These are phyloP conservation scores for Andrena flavipes DNA, from an alignment of 2,888 invertebrate genomes.

Conservation along the genomic window DNA sequence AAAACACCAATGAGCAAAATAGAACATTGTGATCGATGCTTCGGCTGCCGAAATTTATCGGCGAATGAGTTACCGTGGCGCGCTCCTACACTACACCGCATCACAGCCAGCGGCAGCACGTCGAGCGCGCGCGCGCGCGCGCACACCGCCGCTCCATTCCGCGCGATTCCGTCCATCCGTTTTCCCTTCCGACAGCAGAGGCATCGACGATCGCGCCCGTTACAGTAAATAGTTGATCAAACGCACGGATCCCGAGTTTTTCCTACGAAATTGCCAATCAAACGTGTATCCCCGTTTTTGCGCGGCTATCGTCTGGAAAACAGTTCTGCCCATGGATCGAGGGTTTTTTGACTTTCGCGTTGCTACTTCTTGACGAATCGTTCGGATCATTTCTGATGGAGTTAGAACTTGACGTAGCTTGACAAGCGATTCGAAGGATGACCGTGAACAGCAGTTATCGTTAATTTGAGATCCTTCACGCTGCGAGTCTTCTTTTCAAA, in stretches of 20 bases:
- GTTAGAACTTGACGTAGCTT: not conserved
- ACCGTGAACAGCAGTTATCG: no score
- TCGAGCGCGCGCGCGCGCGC: conserved; percentile 17
- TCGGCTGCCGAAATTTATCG: conserved; percentile 81
- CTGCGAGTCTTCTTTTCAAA: not conserved
- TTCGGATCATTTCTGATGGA: not conserved
- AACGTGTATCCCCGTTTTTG: not conserved
- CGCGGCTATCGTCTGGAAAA: not conserved
- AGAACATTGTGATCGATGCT: conserved; percentile 84
- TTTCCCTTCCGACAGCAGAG: conserved; percentile 62
- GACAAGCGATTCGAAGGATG: no score
- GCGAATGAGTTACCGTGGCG: conserved; percentile 80
- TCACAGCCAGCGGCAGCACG: conserved; percentile 29
- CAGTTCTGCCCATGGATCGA: not conserved
- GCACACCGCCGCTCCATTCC: conserved; percentile 39
- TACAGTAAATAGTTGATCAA: conserved; percentile 65
- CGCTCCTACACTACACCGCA: conserved; percentile 41
- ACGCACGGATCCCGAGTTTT: conserved; percentile 38
- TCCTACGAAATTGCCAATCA: conserved; percentile 10
- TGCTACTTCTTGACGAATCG: not conserved
- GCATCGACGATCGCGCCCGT: conserved; percentile 60
- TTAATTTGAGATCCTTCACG: not conserved
- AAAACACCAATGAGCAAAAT: conserved; percentile 84
- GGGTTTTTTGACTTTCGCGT: not conserved
- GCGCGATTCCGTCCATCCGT: conserved; percentile 66